These are phyloP conservation scores for Lampropteryx suffumata DNA, from an alignment of 2,888 invertebrate species.

Conservation along the genomic window DNA sequence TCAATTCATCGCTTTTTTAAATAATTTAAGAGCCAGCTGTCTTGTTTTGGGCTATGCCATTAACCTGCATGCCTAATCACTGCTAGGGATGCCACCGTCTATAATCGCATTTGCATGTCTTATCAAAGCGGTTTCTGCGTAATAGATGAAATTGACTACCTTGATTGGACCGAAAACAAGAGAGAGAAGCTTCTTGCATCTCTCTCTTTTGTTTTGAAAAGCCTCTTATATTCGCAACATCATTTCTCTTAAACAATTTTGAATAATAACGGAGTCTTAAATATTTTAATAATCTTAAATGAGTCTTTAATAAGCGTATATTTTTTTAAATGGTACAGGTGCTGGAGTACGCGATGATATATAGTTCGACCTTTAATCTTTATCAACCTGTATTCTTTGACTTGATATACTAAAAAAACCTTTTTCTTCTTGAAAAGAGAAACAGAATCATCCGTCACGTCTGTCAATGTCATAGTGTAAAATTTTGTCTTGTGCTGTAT, in stretches of 20 bases:
- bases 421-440: conserved; percentile 15
- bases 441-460: conserved; percentile 19
- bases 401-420: not conserved
- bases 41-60: not conserved
- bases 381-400: too few relatives aligned
- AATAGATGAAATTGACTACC: conserved; percentile 63
- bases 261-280: too few relatives aligned
- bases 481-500: conserved; percentile 28
- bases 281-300: too few relatives aligned
- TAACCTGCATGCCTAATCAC: conserved; percentile 54
- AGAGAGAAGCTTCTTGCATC: too few relatives aligned
- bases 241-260: too few relatives aligned
- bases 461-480: conserved; percentile 17
- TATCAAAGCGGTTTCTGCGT: conserved; percentile 66
- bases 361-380: too few relatives aligned
- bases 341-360: too few relatives aligned
- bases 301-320: too few relatives aligned
- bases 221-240: too few relatives aligned
- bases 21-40: not conserved
- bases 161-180: conserved; percentile 47
- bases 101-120: conserved; percentile 71
- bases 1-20: too few relatives aligned
- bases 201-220: too few relatives aligned
- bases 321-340: too few relatives aligned
- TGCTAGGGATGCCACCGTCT: conserved; percentile 48